These are phyloP conservation scores for Phylloscopus whistleri DNA, from an alignment of 2,113 vertebrate genomes.

Conservation along the genomic window DNA sequence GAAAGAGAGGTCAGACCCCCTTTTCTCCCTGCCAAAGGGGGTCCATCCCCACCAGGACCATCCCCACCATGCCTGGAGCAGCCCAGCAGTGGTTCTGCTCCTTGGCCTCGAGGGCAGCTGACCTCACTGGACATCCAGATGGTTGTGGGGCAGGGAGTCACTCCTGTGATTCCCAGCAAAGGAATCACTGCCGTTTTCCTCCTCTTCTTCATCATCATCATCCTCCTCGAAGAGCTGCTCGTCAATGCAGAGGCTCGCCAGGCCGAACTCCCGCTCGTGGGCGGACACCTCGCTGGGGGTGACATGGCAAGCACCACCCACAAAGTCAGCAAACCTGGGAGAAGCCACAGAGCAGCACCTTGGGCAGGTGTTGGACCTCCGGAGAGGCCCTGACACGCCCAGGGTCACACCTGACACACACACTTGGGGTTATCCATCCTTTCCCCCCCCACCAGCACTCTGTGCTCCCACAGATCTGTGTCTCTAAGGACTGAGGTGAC, in stretches of 20 bases:
- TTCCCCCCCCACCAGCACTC: too few relatives aligned
- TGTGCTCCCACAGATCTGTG: neutral
- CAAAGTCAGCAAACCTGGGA: conserved; percentile 91
- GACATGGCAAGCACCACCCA: conserved; percentile 87
- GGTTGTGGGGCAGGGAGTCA: neutral
- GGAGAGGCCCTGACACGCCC: accelerated
- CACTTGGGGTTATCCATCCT: accelerated
- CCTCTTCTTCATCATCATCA: conserved; percentile 41
- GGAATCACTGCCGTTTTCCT: conserved; percentile 58
- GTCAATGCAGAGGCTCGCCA: conserved; percentile 78
- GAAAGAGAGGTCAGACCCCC: neutral
- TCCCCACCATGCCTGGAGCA: neutral
- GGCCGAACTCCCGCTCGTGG: conserved; percentile 86
- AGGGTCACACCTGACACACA: too few relatives aligned
- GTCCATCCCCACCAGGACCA: neutral
- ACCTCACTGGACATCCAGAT: neutral
- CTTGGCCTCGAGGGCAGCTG: neutral
- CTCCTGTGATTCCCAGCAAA: neutral
- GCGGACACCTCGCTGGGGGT: conserved; percentile 81
- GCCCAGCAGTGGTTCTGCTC: neutral
- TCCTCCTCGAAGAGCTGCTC: conserved; percentile 82
- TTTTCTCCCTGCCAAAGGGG: neutral
- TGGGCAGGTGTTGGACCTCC: neutral
- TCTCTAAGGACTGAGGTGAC: neutral
- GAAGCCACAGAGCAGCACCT: accelerated